Evolutionary conservation across 2,113 vertebrate genomes (phyloP), one percentile per base, ranked within the genome.

Genomic region (Hippolais icterina): DNA sequence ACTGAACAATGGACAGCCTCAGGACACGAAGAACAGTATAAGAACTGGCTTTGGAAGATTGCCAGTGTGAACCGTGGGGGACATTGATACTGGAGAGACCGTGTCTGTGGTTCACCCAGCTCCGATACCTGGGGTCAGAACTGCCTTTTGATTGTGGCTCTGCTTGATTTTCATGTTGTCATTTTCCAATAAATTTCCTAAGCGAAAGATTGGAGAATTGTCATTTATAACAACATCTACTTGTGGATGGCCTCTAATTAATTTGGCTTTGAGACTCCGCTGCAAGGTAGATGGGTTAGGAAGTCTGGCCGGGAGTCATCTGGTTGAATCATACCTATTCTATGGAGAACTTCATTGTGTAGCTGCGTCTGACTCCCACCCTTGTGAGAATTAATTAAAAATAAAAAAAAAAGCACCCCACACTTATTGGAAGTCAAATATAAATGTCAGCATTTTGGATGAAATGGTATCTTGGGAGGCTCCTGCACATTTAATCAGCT

Each of bases 241-340:
- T 78, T 89, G 90, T 96, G 96, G 95, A 95, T 97, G 96, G 96
- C 95, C 94, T 91, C 54, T 87, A 85, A 94, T 87, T 91, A 83
- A 93, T 91, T 93, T 96, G 89, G 83, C 93, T 75, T 66, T 0
- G 0, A 71, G 93, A 69, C 93, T 84, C 33, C 0, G 3, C 84
- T 42, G 56, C 47, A 47, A 91, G 93, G 92, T 93, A 91, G 77
- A 89, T 28, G 69, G 82, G 84, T 89, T 78, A n/a, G 94, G 65
- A 76, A 93, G 74, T 60, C 87, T 79, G 87, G 78, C 94, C 52
- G 25, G 66, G 65, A 96, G 61, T 93, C 81, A 41, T 87, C 78
- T 64, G 35, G 68, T 95, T 78, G 85, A 79, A 82, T 75, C 57
- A 44, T 82, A 87, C 83, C 81, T 81, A 9, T 87, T 77, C 78